A percentile compares a stretch with the other conserved stretches of the same genome.
These are phyloP conservation scores for Danaus chrysippus DNA, from an alignment of 2,888 invertebrate genomes.

Conservation along the genomic window DNA sequence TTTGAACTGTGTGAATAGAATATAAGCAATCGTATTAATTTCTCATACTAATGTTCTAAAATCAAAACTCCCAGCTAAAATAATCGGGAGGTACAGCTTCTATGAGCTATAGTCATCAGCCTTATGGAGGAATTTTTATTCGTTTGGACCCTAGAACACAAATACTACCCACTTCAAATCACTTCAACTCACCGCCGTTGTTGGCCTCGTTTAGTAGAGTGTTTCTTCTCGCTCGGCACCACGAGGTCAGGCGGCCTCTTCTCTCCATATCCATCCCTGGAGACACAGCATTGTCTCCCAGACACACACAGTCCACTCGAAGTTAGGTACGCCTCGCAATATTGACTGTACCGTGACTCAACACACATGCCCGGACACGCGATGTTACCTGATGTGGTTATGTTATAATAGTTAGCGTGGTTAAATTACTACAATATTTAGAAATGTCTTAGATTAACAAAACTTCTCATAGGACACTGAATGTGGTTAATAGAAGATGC, in stretches of 20 bases:
- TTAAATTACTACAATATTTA: neutral
- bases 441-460: neutral
- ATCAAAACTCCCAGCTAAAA: too few species aligned
- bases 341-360: constrained; percentile 87
- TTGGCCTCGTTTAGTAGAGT: constrained; percentile 59
- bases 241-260: constrained; percentile 85
- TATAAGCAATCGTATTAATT: too few species aligned
- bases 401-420: too few species aligned
- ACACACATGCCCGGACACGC: constrained; percentile 91
- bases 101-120: too few species aligned
- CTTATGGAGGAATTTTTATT: neutral
- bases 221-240: constrained; percentile 79
- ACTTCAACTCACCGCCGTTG: constrained; percentile 57
- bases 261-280: constrained; percentile 85
- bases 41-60: too few species aligned
- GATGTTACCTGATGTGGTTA: constrained; percentile 64
- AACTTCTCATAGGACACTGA: neutral
- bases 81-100: too few species aligned
- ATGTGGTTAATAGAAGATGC: too few species aligned
- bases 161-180: neutral
- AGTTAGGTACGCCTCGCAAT: constrained; percentile 91
- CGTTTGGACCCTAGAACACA: neutral
- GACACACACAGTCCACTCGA: constrained; percentile 85
- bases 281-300: constrained; percentile 89
- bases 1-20: too few species aligned